Evolutionary conservation across 64 coral and sea anemone genomes (phyloP), one percentile per base, ranked within the genome.

Genomic region (Catalaphyllia jardinei): DNA sequence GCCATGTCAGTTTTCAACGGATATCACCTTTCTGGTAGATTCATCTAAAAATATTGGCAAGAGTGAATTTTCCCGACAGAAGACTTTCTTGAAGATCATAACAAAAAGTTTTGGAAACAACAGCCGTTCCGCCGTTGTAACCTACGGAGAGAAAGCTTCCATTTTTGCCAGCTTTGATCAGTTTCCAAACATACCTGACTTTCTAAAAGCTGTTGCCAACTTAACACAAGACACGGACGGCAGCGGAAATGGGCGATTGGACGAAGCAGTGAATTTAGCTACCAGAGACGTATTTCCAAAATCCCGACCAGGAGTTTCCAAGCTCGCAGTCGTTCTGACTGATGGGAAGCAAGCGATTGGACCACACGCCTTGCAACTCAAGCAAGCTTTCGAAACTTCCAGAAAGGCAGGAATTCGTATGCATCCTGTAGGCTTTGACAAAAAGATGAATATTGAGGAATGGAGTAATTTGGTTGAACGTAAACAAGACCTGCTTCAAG

Each of bases 1-100:
- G 13, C 88, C 95, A 25, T 81, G 88, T 10, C 86, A 82, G 35
- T 83, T 52, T 31, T 14, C 49, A 22, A 88, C 90, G 22, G 94
- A 96, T 28, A 63, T 96, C 35, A 49, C 89, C 18, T 87, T 96
- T 62, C 62, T 96, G 10, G 31, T 96, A 6, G 90, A 96, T 76
- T 83, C 90, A 54, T 96, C 94, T 12, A 17, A 71, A 62, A 77
- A 60, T 50, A 75, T 89, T 51, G 77, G 52, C 13, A 75, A 74
- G 14, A 28, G 65, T 67, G n/a, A 92, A 20, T 86, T 89, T 42
- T 28, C 59, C 39, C 30, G 73, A 65, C 79, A 96, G 67, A 96
- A 89, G 62, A 85, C 72, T 20, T 96, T 96, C 54, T 52, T 89
- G 1, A 38, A 89, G 72, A 74, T 87, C 16, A 67, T 92, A 25